Base-by-base conservation (phyloP, 2,888 invertebrate species). In the Andrena dorsata region DNA sequence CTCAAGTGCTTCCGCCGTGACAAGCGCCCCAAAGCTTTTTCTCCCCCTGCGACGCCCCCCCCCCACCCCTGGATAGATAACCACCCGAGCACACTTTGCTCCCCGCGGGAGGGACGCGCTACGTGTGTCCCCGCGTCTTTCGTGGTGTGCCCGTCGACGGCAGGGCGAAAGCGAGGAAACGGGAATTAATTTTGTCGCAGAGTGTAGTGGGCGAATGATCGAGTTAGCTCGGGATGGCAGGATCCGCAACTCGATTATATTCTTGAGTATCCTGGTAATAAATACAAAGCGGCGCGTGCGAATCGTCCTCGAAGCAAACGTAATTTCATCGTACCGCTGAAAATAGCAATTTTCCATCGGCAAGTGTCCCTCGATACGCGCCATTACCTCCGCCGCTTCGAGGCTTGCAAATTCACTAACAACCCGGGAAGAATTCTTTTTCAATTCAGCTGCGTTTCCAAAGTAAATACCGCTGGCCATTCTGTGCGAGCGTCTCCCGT, bases 171-270 rank as follows among this genome's bases (percentile, higher is more conserved):
- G 58, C n/a, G 2, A 26, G 41, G 58, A 30, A 56, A 65, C 35
- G 16, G 47, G 30, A 75, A 75, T 80, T 68, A 68, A 73, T 80
- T 80, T 71, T 72, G 41, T 28, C 56, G 26, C 49, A 20, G 20
- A 80, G 51, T 49, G 49, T 74, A 16, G 56, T 74, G 10, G 51
- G 53, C 30, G 60, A 35, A 66, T 56, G 71, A 76, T 80, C 76
- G 75, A 82, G 26, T 82, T 76, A 72, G 32, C 16, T 8, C 10
- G 28, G 63, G n/a, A 58, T 51, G 56, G 61, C 56, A 80, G 66
- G 61, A 82, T 65, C 63, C 73, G 56, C 70, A 61, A 82, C 30
- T 68, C 53, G 61, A 82, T 82, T 82, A 82, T 41, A 80, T 68
- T 76, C 75, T 71, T 58, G 82, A 75, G 66, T 68, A 71, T 30